Base-by-base conservation (phyloP, 2,888 invertebrate genomes). In the Homarus gammarus region DNA sequence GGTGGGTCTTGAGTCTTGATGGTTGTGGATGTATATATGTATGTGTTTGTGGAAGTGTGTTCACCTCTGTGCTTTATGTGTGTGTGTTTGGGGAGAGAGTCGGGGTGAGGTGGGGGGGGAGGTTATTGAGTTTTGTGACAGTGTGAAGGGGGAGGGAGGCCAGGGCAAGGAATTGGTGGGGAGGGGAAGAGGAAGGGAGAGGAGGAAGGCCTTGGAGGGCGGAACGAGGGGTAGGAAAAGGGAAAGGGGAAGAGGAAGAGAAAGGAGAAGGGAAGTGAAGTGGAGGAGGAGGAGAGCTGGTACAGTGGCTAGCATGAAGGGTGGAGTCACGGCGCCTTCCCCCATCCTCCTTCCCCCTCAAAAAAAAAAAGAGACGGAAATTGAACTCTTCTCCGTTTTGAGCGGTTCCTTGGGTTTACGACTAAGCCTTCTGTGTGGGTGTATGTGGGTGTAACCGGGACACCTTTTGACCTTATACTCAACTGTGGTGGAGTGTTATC, bases 331-430 rank as follows among this genome's bases (percentile, higher is more conserved):
- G 38, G 56, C 61, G 33, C 38, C 56, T 10, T 15, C 36, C 61
- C 79, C n/a, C n/a, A n/a, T n/a, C n/a, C n/a, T n/a, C n/a, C n/a
- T n/a, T n/a, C n/a, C n/a, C n/a, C n/a, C n/a, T n/a, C n/a, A n/a
- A n/a, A n/a, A n/a, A n/a, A n/a, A n/a, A 79, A 79, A 75, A 27
- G 44, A 79, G 61, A 61, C 36, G 79, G 79, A 79, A 79, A 79
- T 79, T 79, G 79, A 61, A 79, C 61, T 79, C 56, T 61, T 22
- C 10, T 61, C 56, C 36, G n/a, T 51, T 75, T 75, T 75, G 22
- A 44, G 73, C 44, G 73, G 73, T n/a, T 44, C 44, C 73, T 22
- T 15, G n/a, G 40, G 38, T 38, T n/a, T n/a, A 40, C 40, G 40
- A 27, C 64, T 64, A 27, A 64, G 64, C 64, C 27, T n/a, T 73